phyloP scores from a whole-genome alignment of 2,888 invertebrate genomes.

The Catocala nupta region DNA sequence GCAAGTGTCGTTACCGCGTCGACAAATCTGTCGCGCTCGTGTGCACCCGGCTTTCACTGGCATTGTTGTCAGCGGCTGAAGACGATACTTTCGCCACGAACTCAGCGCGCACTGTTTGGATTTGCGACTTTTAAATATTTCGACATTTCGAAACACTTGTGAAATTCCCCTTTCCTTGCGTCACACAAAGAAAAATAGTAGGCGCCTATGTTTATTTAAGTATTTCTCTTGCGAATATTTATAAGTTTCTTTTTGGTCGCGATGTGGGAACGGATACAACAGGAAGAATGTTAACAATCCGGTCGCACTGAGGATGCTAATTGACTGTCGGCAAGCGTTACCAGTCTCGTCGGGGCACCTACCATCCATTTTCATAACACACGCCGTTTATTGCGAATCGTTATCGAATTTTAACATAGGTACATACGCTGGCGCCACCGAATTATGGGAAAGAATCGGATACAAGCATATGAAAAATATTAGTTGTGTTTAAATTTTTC shows the following conservation, averaged over 20 bases:
- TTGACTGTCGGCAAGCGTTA: conserved; percentile 70
- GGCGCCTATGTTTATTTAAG: conserved; percentile 56
- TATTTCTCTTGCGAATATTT: conserved; percentile 53
- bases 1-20: conserved; percentile 58
- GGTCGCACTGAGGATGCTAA: conserved; percentile 74
- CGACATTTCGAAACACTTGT: conserved; percentile 51
- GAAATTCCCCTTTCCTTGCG: conserved; percentile 56
- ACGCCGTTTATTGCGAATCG: conserved; percentile 24
- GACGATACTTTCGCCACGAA: conserved; percentile 71
- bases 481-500: no score
- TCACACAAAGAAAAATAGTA: conserved; percentile 51
- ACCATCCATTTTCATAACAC: conserved; percentile 57
- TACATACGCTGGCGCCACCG: no score
- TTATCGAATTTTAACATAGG: conserved; percentile 16
- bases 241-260: conserved; percentile 58
- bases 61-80: conserved; percentile 66
- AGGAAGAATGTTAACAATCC: conserved; percentile 76
- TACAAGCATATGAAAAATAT: no score
- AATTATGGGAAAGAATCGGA: no score
- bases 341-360: conserved; percentile 60
- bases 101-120: conserved; percentile 61
- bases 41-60: conserved; percentile 70
- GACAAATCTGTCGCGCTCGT: conserved; percentile 55
- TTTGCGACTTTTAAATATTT: conserved; percentile 55
- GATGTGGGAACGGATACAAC: conserved; percentile 69